Evolutionary conservation across 2,888 invertebrate genomes (phyloP).

Genomic region (Tachina lurida): DNA sequence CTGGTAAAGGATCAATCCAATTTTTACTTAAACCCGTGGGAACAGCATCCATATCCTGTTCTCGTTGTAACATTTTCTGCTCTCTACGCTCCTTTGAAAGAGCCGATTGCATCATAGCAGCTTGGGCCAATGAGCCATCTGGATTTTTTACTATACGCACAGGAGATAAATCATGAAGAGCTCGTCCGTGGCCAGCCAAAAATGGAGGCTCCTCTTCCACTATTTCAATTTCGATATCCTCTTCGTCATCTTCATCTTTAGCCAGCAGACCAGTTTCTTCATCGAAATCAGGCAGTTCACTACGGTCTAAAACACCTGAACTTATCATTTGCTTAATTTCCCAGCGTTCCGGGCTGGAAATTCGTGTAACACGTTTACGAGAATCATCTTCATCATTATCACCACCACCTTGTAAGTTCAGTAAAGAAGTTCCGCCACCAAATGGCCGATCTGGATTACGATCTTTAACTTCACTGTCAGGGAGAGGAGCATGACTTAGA

Average conservation of each 20-base stretch:
- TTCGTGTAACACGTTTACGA: constrained; percentile 92
- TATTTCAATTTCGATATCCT: constrained; percentile 98
- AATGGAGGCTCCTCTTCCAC: constrained; percentile 99
- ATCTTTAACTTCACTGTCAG: constrained; percentile 84
- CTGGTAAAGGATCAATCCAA: constrained; percentile 98
- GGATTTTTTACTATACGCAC: constrained; percentile 99
- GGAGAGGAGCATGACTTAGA: constrained; percentile 86
- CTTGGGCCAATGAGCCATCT: constrained; percentile 98
- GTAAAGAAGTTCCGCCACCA: constrained; percentile 84
- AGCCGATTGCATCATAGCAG: constrained; percentile 99
- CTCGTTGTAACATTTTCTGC: constrained; percentile 96
- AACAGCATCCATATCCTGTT: constrained; percentile 94
- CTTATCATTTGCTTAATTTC: constrained; percentile 99
- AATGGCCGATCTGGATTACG: constrained; percentile 97
- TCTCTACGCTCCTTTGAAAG: constrained; percentile 98
- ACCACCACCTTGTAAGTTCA: constrained; percentile 84
- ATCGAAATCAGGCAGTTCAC: constrained; percentile 98
- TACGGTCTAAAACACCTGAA: constrained; percentile 94
- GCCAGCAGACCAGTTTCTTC: constrained; percentile 95
- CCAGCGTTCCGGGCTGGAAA: constrained; percentile 98
- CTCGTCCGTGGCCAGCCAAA: constrained; percentile 95
- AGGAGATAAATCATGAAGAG: constrained; percentile 95
- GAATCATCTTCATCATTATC: constrained; percentile 92
- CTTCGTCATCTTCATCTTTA: constrained; percentile 96
- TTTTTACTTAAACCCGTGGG: constrained; percentile 94